Evolutionary conservation across 2,113 vertebrate species (phyloP).

Genomic region (Tyto alba): DNA sequence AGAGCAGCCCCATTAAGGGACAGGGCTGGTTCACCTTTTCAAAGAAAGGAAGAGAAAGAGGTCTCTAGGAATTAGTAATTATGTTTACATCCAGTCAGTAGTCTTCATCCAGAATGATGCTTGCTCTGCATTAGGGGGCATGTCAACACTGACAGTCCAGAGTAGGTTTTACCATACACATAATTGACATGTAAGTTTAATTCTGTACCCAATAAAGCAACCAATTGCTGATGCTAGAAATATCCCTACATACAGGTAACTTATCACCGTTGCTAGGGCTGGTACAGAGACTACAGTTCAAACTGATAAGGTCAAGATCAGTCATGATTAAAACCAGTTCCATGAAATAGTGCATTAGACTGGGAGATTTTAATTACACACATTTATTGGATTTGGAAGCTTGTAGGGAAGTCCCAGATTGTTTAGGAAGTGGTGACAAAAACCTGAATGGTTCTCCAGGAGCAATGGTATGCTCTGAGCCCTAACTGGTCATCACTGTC

Average conservation of each 20-base stretch:
- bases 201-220: background rate
- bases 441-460: background rate
- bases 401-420: background rate
- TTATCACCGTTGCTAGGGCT: background rate
- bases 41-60: background rate
- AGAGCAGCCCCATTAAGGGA: background rate
- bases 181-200: background rate
- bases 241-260: background rate
- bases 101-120: background rate
- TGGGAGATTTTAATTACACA: background rate
- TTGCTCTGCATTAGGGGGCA: background rate
- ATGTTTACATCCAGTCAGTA: background rate
- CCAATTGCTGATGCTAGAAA: background rate
- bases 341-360: background rate
- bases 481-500: background rate
- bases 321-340: background rate
- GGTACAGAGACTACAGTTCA: background rate
- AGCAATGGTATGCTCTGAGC: background rate
- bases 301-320: background rate
- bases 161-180: background rate
- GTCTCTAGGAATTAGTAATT: background rate
- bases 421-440: background rate
- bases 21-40: background rate
- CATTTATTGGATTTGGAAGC: background rate
- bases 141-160: background rate